Conservation (phyloP, 1,140 invertebrate species). For the Ditylenchus dipsaci region DNA sequence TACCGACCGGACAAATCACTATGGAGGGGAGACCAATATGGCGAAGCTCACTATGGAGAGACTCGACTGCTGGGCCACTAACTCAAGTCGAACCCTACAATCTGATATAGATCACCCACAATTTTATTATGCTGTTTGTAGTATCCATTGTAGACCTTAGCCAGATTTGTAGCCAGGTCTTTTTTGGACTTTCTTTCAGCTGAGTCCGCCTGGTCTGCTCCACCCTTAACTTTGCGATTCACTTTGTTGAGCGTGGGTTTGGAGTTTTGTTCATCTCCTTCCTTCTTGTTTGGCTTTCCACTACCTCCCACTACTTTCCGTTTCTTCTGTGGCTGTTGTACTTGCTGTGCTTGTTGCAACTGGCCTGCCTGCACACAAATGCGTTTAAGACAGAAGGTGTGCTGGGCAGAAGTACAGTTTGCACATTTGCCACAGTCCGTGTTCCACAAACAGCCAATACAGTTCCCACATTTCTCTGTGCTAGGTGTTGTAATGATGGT, state of each 20-base stretch:
- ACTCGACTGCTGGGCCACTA: no score
- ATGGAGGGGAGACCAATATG: no score
- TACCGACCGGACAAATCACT: no score
- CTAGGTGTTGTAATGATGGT: not conserved
- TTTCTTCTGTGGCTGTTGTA: not conserved
- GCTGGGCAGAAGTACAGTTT: not conserved
- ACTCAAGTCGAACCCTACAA: no score
- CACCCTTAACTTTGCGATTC: not conserved
- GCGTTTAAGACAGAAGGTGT: not conserved
- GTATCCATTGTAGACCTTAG: conserved; percentile 9
- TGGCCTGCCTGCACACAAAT: conserved; percentile 11
- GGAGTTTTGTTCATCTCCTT: not conserved
- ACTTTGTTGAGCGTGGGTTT: not conserved
- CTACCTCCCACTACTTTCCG: not conserved
- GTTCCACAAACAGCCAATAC: conserved; percentile 10
- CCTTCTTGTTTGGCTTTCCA: not conserved
- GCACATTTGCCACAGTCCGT: conserved; percentile 8
- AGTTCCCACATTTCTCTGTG: conserved; percentile 8
- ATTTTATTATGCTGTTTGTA: not conserved
- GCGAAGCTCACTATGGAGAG: no score
- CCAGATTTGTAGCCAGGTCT: conserved; percentile 3
- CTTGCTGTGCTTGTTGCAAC: not conserved
- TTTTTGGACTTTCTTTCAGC: not conserved
- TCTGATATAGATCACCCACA: no score
- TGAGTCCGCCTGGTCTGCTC: not conserved